phyloP scores from a whole-genome alignment of 2,888 invertebrate genomes.

The Hydropsyche betteni region DNA sequence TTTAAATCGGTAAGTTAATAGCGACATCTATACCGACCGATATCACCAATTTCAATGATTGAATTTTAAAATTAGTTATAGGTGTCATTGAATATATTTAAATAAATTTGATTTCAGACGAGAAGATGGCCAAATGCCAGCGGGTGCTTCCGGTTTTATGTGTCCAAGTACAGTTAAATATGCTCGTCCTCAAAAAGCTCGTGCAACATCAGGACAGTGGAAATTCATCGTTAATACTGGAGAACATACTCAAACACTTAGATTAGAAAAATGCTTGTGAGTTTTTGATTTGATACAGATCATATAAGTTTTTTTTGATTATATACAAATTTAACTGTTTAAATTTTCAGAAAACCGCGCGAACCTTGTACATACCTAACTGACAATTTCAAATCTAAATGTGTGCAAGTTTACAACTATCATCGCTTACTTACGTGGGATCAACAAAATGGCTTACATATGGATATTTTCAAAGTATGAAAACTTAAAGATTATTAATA shows the following conservation, averaged over 20 bases:
- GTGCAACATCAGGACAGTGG: slow-evolving; percentile 83
- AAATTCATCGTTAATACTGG: slow-evolving; percentile 88
- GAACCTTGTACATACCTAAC: slow-evolving; percentile 81
- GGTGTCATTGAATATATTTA: slow-evolving; percentile 16
- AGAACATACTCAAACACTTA: slow-evolving; percentile 82
- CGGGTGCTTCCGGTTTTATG: slow-evolving; percentile 75
- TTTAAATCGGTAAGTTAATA: slow-evolving; percentile 51
- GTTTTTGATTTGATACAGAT: slow-evolving; percentile 54
- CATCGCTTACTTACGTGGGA: slow-evolving; percentile 86
- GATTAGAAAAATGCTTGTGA: slow-evolving; percentile 84
- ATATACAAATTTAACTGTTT: slow-evolving; percentile 16
- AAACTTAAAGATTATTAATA: not conserved
- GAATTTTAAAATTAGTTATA: not conserved
- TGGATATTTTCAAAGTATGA: slow-evolving; percentile 82
- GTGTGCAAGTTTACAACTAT: slow-evolving; percentile 84
- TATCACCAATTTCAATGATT: not conserved
- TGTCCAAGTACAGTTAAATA: slow-evolving; percentile 82
- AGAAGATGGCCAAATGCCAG: slow-evolving; percentile 67
- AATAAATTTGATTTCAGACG: slow-evolving; percentile 61
- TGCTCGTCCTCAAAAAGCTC: slow-evolving; percentile 81
- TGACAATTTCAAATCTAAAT: slow-evolving; percentile 81
- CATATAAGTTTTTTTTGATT: slow-evolving; percentile 1
- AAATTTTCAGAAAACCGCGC: slow-evolving; percentile 71
- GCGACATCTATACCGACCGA: not conserved
- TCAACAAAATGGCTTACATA: slow-evolving; percentile 78